Evolutionary conservation across 37 sponge, comb jelly and placozoan species (phyloP).

Genomic region (Dysidea cf. avara): DNA sequence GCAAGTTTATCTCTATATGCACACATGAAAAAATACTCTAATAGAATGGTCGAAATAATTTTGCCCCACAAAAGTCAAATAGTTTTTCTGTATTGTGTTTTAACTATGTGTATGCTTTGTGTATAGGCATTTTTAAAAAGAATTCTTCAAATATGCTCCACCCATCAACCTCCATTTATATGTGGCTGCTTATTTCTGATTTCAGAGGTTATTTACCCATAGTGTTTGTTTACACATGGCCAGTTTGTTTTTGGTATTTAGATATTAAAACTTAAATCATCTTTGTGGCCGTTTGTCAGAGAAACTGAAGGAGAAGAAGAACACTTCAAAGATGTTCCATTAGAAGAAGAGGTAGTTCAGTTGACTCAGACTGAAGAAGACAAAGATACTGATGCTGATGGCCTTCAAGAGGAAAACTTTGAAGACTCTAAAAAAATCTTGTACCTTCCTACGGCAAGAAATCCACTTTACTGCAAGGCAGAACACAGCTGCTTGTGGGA

Average conservation of each 20-base stretch:
- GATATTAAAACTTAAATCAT: slow-evolving; percentile 63
- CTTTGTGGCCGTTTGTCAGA: slow-evolving; percentile 65
- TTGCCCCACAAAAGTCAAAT: too few relatives aligned
- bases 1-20: background rate
- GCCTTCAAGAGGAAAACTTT: background rate
- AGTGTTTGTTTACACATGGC: background rate
- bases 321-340: slow-evolving; percentile 55
- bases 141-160: slow-evolving; percentile 65
- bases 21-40: too few relatives aligned
- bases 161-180: slow-evolving; percentile 69
- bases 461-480: slow-evolving; percentile 82
- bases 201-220: slow-evolving; percentile 60
- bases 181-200: slow-evolving; percentile 79
- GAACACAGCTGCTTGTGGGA: slow-evolving; percentile 88
- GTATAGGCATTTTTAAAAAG: slow-evolving; percentile 83
- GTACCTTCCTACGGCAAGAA: slow-evolving; percentile 48
- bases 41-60: too few relatives aligned
- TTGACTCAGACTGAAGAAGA: slow-evolving; percentile 9
- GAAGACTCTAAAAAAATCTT: background rate
- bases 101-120: too few relatives aligned
- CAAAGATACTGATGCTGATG: background rate
- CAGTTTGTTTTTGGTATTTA: slow-evolving; percentile 10
- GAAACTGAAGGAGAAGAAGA: slow-evolving; percentile 76
- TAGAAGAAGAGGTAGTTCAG: background rate
- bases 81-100: too few relatives aligned